Conservation (phyloP, 2,113 vertebrate genomes). For the Aramus guarauna region DNA sequence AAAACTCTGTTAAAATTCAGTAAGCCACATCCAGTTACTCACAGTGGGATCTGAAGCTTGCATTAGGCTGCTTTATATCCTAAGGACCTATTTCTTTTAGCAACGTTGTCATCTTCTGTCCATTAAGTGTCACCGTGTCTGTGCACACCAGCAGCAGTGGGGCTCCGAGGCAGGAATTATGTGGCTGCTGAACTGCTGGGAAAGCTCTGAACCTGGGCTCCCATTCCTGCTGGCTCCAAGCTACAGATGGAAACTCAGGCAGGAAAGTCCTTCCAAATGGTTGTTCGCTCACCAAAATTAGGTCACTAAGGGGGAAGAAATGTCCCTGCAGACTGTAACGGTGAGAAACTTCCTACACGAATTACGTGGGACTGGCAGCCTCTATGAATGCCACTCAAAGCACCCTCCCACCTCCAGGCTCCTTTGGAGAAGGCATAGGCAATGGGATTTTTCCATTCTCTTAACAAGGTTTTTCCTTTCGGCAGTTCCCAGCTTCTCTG, state of each 20-base stretch:
- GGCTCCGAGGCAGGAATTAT: fast-evolving
- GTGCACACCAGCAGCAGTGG: neutral
- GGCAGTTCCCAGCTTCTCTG: neutral
- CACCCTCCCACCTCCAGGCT: neutral
- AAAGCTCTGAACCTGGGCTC: neutral
- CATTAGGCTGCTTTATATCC: neutral
- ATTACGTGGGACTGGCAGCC: conserved; percentile 14
- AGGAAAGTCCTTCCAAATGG: neutral
- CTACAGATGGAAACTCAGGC: neutral
- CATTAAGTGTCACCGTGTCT: neutral
- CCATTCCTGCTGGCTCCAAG: neutral
- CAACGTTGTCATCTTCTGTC: neutral
- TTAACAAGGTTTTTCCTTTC: neutral
- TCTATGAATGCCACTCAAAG: neutral
- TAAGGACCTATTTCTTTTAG: neutral
- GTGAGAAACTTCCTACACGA: conserved; percentile 38
- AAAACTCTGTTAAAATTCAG: conserved; percentile 2
- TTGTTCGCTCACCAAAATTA: conserved; percentile 25
- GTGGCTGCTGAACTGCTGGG: neutral
- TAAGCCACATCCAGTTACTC: conserved; percentile 6
- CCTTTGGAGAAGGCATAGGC: neutral
- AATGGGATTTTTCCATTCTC: conserved; percentile 26
- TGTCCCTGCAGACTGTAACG: neutral
- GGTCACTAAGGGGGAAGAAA: conserved; percentile 46
- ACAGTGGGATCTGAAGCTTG: neutral